Evolutionary conservation across 2,113 vertebrate species (phyloP).

Genomic region (Eptesicus fuscus): DNA sequence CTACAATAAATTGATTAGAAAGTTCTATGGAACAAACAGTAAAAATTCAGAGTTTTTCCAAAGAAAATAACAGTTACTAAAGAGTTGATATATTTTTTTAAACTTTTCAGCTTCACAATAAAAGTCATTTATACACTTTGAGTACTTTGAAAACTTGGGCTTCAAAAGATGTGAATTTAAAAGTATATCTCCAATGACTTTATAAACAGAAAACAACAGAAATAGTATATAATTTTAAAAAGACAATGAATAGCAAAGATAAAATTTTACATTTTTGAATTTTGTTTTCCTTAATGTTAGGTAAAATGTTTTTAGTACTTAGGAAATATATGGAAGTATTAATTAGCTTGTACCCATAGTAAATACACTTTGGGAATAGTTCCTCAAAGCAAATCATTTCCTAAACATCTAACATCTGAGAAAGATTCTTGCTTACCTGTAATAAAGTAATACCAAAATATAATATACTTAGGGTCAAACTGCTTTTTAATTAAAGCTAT

Average conservation of each 20-base stretch:
- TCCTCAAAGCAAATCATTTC: neutral
- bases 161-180: conserved; percentile 21
- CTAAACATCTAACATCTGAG: neutral
- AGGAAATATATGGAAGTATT: neutral
- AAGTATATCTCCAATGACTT: neutral
- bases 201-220: neutral
- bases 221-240: neutral
- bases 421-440: neutral
- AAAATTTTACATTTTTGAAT: neutral
- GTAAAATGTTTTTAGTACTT: neutral
- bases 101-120: neutral
- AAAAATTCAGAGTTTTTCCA: neutral
- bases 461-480: neutral
- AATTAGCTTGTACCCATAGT: neutral
- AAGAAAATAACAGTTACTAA: neutral
- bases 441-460: neutral
- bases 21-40: neutral
- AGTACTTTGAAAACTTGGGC: neutral
- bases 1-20: neutral
- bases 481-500: neutral
- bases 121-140: neutral
- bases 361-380: neutral
- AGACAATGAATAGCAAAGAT: neutral
- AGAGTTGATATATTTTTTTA: neutral
- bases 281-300: neutral